phyloP scores from a whole-genome alignment of 2,113 vertebrate species.

The Toxotes jaculatrix region DNA sequence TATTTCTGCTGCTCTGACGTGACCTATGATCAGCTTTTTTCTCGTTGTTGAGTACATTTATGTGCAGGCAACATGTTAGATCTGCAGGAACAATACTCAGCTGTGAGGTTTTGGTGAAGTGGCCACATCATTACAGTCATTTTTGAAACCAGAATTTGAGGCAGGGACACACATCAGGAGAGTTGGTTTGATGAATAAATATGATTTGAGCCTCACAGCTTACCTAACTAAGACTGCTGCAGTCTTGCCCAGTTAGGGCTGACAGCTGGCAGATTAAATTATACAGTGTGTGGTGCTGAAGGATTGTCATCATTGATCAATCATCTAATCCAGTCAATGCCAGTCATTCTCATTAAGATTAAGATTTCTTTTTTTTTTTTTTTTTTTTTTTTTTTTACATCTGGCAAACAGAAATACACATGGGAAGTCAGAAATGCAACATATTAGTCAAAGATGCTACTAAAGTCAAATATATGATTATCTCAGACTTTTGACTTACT shows the following conservation, averaged over 20 bases:
- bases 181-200: not conserved
- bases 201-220: not conserved
- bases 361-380: no score
- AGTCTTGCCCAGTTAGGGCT: no score
- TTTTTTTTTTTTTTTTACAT: not conserved
- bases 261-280: not conserved
- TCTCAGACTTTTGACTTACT: no score
- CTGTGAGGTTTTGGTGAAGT: not conserved
- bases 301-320: not conserved
- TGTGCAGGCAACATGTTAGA: not conserved
- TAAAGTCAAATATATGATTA: not conserved
- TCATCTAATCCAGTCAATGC: not conserved
- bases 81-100: not conserved
- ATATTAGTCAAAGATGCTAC: not conserved
- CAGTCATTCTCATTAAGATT: no score
- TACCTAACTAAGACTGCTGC: not conserved
- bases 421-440: not conserved
- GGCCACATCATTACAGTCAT: not conserved
- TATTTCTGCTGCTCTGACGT: conserved; percentile 15
- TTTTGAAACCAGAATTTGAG: not conserved
- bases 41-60: not conserved
- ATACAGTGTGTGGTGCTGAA: not conserved
- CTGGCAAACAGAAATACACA: not conserved
- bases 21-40: conserved; percentile 12
- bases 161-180: not conserved